Evolutionary conservation across 2,113 vertebrate species (phyloP).

Genomic region (Rhipidura dahli): DNA sequence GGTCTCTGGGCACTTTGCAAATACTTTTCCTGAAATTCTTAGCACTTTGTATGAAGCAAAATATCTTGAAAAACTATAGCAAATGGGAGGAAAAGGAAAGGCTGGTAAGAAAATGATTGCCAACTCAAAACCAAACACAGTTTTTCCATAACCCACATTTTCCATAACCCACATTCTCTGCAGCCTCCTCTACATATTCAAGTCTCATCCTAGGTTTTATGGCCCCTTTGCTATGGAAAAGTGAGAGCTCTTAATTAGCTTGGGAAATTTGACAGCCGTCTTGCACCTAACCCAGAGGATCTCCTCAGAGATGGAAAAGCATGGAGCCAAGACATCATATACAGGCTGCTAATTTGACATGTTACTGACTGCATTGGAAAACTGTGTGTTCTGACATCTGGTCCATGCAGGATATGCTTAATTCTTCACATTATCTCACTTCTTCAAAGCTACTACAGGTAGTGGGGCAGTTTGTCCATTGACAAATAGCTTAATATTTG

Average conservation of each 20-base stretch:
- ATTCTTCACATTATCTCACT: neutral
- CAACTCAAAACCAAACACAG: neutral
- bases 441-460: neutral
- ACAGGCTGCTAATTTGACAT: neutral
- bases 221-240: neutral
- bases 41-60: neutral
- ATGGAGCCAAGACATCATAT: neutral
- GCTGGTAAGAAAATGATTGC: neutral
- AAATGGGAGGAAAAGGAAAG: neutral
- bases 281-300: neutral
- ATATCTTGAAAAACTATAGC: neutral
- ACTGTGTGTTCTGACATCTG: neutral
- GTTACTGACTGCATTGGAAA: neutral
- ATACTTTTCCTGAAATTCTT: neutral
- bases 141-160: neutral
- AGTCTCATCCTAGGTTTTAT: neutral
- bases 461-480: neutral
- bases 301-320: neutral
- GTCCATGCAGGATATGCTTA: neutral
- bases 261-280: neutral
- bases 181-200: neutral
- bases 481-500: neutral
- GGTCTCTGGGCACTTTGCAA: neutral
- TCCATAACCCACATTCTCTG: neutral
- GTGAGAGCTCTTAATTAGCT: neutral